Conservation (phyloP, 2,113 vertebrate genomes). For the Thomomys bottae region DNA sequence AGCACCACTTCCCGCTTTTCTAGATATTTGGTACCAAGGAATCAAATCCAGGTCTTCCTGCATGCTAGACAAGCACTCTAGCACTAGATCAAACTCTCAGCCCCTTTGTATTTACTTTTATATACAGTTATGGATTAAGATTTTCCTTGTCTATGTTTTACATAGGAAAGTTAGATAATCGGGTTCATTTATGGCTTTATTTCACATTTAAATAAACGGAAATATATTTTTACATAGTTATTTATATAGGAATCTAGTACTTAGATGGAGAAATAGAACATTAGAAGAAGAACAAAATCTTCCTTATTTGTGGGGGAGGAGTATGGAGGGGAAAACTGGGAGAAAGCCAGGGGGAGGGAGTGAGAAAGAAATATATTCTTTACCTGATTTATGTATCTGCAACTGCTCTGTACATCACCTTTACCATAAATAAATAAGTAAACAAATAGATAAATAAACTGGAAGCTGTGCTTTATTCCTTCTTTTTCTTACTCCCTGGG, state of each 20-base stretch:
- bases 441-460: too few species aligned
- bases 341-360: too few species aligned
- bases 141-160: constrained; percentile 37
- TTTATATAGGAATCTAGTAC: background rate
- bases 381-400: too few species aligned
- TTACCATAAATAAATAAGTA: too few species aligned
- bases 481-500: background rate
- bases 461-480: constrained; percentile 2
- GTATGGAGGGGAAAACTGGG: too few species aligned
- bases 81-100: too few species aligned
- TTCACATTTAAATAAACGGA: constrained; percentile 50
- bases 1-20: too few species aligned
- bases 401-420: too few species aligned
- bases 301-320: background rate
- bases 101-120: background rate
- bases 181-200: constrained; percentile 30
- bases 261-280: background rate
- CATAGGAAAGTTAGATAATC: constrained; percentile 36
- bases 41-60: too few species aligned
- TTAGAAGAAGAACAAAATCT: constrained; percentile 2
- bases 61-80: too few species aligned
- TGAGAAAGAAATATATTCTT: too few species aligned
- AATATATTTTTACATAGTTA: constrained; percentile 24
- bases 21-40: too few species aligned
- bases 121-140: background rate